Percentiles rank a stretch among this genome's conserved stretches.
These are phyloP conservation scores for Hydriomena furcata DNA, from an alignment of 2,888 invertebrate genomes.

Conservation along the genomic window DNA sequence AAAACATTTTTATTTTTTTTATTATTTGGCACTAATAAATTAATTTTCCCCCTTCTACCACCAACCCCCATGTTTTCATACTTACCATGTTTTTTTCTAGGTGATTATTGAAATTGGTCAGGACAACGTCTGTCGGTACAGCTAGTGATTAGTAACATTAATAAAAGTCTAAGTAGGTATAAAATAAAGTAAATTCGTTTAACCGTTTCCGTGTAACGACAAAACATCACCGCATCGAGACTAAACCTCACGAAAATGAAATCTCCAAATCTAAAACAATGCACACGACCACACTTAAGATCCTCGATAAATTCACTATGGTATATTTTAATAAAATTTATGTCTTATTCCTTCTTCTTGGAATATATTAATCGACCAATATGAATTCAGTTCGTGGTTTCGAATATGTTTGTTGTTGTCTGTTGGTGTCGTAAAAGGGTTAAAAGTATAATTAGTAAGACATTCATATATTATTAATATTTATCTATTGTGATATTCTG, in stretches of 20 bases:
- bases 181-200: not conserved
- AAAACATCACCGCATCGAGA: slow-evolving; percentile 30
- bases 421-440: slow-evolving; percentile 20
- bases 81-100: no score
- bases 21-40: no score
- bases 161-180: no score
- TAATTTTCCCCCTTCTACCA: no score
- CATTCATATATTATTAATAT: no score
- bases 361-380: slow-evolving; percentile 82
- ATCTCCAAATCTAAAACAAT: slow-evolving; percentile 36
- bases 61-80: no score
- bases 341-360: slow-evolving; percentile 77
- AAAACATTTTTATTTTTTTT: no score
- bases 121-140: no score
- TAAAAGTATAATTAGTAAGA: slow-evolving; percentile 12
- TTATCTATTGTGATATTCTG: no score
- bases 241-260: slow-evolving; percentile 41
- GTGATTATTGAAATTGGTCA: no score
- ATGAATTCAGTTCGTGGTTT: slow-evolving; percentile 76
- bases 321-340: slow-evolving; percentile 79
- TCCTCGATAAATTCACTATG: slow-evolving; percentile 65
- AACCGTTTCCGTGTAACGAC: slow-evolving; percentile 28
- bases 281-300: slow-evolving; percentile 63
- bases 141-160: no score
- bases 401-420: slow-evolving; percentile 51